A percentile compares a stretch with the other conserved stretches of the same genome.
Evolutionary conservation across 2,888 invertebrate genomes (phyloP).

Genomic region (Leucania comma): DNA sequence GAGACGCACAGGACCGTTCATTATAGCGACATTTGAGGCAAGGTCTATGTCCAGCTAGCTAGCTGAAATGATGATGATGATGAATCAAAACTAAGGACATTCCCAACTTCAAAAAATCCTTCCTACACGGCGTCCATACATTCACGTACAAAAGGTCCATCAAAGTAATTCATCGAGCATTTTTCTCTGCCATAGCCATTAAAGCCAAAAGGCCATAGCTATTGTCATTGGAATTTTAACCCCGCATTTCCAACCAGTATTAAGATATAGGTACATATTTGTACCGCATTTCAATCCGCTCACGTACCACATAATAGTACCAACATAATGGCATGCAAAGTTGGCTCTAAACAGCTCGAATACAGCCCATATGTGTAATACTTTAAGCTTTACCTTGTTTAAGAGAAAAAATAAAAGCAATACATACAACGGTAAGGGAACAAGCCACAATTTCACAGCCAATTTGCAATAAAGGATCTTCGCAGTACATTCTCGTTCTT

Average conservation of each 20-base stretch:
- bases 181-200: constrained; percentile 20
- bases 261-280: constrained; percentile 21
- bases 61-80: too few species aligned
- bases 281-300: constrained; percentile 27
- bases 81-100: neutral
- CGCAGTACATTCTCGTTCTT: constrained; percentile 52
- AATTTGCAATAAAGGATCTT: constrained; percentile 68
- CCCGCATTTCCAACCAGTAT: constrained; percentile 25
- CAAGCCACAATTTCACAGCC: constrained; percentile 66
- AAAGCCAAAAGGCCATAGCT: constrained; percentile 18
- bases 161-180: constrained; percentile 45
- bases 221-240: constrained; percentile 40
- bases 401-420: constrained; percentile 57
- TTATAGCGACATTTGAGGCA: too few species aligned
- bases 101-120: neutral
- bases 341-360: constrained; percentile 51
- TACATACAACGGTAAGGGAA: constrained; percentile 51
- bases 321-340: constrained; percentile 55
- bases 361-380: constrained; percentile 48
- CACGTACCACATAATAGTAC: constrained; percentile 44
- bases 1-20: too few species aligned
- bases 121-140: constrained; percentile 3
- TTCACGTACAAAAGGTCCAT: constrained; percentile 40
- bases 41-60: too few species aligned
- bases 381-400: constrained; percentile 47